These are phyloP conservation scores for Dryobota labecula DNA, from an alignment of 2,888 invertebrate genomes.

Conservation along the genomic window DNA sequence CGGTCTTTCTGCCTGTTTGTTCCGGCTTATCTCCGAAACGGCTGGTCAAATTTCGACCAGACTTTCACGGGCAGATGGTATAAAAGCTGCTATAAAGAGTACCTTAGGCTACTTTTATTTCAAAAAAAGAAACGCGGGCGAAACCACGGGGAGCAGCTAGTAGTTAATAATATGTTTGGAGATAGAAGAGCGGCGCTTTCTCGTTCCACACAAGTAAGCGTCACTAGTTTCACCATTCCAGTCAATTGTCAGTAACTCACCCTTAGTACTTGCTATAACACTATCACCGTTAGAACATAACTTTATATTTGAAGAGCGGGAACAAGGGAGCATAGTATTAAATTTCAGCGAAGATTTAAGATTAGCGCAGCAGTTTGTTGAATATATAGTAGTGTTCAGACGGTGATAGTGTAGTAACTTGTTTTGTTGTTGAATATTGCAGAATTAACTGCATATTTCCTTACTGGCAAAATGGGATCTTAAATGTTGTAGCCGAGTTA, in stretches of 20 bases:
- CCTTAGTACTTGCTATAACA: constrained; percentile 20
- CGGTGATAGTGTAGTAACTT: constrained; percentile 30
- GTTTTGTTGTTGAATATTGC: constrained; percentile 46
- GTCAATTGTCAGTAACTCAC: constrained; percentile 41
- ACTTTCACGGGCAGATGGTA: too few species aligned
- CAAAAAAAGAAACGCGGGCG: too few species aligned
- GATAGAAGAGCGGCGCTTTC: too few species aligned
- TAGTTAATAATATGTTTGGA: too few species aligned
- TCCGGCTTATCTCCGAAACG: too few species aligned
- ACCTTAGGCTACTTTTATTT: too few species aligned
- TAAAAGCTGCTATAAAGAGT: too few species aligned
- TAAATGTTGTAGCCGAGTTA: constrained; percentile 11
- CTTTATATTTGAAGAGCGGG: constrained; percentile 57
- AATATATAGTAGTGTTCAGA: constrained; percentile 51
- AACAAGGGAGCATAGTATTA: constrained; percentile 47
- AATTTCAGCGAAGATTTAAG: constrained; percentile 60
- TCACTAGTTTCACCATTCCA: constrained; percentile 49
- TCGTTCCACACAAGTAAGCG: too few species aligned
- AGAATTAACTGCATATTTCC: constrained; percentile 27
- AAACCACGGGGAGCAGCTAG: too few species aligned
- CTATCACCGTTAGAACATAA: constrained; percentile 39
- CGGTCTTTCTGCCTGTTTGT: too few species aligned
- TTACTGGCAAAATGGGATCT: constrained; percentile 31
- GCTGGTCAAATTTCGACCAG: too few species aligned
- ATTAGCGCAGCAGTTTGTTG: constrained; percentile 50